Conservation (phyloP, 1,140 invertebrate species). For the Drosophila pectinifera region DNA sequence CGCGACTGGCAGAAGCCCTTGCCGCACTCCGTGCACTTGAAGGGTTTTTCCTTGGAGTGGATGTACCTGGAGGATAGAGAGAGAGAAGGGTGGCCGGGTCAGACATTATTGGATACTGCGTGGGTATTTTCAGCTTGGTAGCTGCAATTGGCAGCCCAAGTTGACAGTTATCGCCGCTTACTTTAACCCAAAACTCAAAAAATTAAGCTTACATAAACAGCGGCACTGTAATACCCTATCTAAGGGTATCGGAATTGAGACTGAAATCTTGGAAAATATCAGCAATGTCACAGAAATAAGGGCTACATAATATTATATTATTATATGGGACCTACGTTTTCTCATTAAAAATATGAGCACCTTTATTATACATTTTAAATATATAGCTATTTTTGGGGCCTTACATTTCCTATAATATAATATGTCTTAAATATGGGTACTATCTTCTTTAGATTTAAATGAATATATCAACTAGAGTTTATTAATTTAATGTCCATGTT, state of each 20-base stretch:
- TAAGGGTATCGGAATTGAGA: not conserved
- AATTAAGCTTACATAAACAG: slow-evolving; percentile 30
- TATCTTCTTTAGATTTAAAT: too few relatives aligned
- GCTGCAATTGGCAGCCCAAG: slow-evolving; percentile 53
- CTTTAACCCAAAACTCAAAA: not conserved
- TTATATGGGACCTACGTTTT: too few relatives aligned
- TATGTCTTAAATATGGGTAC: too few relatives aligned
- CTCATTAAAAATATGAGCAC: too few relatives aligned
- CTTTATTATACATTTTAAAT: too few relatives aligned
- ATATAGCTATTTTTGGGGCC: too few relatives aligned
- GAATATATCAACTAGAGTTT: not conserved
- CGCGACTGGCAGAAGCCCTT: slow-evolving; percentile 98
- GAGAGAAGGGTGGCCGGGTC: slow-evolving; percentile 61
- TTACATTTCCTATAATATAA: too few relatives aligned
- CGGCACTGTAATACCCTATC: slow-evolving; percentile 1
- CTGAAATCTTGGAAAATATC: not conserved
- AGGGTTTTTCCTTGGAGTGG: slow-evolving; percentile 98
- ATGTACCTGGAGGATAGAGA: slow-evolving; percentile 92
- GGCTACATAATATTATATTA: too few relatives aligned
- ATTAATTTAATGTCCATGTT: not conserved
- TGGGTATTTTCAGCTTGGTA: slow-evolving; percentile 38
- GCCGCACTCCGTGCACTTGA: slow-evolving; percentile 97
- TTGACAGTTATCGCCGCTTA: slow-evolving; percentile 71
- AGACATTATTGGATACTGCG: slow-evolving; percentile 34
- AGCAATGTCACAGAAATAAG: not conserved